Percentiles rank a stretch among this genome's conserved stretches.
Evolutionary conservation across 2,113 vertebrate species (phyloP).

Genomic region (Chaetorhynchus papuensis): DNA sequence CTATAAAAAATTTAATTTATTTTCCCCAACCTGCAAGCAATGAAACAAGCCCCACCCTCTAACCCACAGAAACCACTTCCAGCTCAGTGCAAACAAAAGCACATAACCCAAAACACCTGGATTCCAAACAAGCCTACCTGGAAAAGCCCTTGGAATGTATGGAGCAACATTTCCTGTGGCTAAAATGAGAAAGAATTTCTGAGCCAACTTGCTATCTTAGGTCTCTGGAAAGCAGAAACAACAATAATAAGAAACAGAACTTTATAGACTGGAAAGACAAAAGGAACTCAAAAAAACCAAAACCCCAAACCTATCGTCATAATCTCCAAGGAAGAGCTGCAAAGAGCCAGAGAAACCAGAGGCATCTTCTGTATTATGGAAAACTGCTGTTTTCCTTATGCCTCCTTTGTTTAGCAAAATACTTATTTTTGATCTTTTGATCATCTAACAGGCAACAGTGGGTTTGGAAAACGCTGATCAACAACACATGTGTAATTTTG

Average conservation of each 20-base stretch:
- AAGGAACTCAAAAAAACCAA: background rate
- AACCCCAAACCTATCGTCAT: background rate
- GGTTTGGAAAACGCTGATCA: background rate
- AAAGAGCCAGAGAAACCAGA: conserved; percentile 3
- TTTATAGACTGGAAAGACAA: background rate
- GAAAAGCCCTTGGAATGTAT: background rate
- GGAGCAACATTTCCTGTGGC: background rate
- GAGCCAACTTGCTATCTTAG: conserved; percentile 13
- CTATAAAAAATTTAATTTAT: background rate
- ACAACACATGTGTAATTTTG: background rate
- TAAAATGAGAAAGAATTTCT: conserved; percentile 40
- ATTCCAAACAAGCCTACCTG: background rate
- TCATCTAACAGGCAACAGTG: background rate
- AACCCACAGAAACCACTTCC: background rate
- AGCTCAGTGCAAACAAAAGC: background rate
- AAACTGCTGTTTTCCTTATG: background rate
- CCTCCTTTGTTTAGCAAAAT: background rate
- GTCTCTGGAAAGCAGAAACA: conserved; percentile 37
- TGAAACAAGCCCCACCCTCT: background rate
- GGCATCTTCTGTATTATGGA: background rate
- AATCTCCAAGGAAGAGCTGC: background rate
- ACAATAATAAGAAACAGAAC: conserved; percentile 35
- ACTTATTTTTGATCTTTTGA: background rate
- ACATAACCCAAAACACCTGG: background rate
- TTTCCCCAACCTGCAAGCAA: background rate